Conservation (phyloP, 2,888 invertebrate species). For the Nasonovia ribisnigri region DNA sequence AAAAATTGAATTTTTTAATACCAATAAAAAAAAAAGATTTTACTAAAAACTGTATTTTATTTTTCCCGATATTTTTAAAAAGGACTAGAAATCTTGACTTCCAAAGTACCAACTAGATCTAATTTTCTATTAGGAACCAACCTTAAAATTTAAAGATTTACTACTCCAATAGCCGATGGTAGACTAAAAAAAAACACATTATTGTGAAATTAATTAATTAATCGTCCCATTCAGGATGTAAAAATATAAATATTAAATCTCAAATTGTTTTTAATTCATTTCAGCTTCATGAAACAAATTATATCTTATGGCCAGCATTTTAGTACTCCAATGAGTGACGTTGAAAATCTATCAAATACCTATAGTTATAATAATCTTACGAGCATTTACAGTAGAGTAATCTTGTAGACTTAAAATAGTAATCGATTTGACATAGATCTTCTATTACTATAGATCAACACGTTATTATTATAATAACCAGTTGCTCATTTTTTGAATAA, state of each 20-base stretch:
- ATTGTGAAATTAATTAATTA: neutral
- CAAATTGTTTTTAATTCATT: neutral
- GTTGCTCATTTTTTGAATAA: neutral
- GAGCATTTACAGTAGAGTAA: neutral
- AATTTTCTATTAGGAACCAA: too few relatives aligned
- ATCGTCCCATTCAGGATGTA: neutral
- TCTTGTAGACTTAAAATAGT: neutral
- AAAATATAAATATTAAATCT: neutral
- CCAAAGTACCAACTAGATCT: too few relatives aligned
- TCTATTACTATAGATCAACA: too few relatives aligned
- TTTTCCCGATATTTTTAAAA: too few relatives aligned
- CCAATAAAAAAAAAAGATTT: too few relatives aligned
- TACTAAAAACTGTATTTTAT: too few relatives aligned
- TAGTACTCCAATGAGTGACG: neutral
- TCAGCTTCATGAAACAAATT: neutral
- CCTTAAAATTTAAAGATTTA: too few relatives aligned
- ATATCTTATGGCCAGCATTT: neutral
- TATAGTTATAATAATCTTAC: neutral
- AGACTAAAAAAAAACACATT: too few relatives aligned
- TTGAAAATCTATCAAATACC: neutral
- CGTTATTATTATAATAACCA: neutral
- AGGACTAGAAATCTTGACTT: too few relatives aligned
- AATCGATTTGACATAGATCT: neutral
- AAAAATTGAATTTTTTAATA: too few relatives aligned
- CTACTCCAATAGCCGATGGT: too few relatives aligned